These are phyloP conservation scores for Chrysina gloriosa DNA, from an alignment of 2,888 invertebrate genomes.

Conservation along the genomic window DNA sequence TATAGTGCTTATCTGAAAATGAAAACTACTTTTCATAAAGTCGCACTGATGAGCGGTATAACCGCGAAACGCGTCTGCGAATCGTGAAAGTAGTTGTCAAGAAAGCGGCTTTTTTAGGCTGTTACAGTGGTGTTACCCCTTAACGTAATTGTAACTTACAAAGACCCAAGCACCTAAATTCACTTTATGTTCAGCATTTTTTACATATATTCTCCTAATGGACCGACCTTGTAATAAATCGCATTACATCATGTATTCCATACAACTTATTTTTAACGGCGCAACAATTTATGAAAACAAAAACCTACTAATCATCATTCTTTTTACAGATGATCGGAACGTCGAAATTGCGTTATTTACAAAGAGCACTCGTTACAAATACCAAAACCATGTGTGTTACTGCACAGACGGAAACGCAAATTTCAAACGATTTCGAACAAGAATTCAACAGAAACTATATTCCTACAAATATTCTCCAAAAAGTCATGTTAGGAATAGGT, in stretches of 20 bases:
- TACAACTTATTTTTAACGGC: not conserved
- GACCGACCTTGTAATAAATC: slow-evolving; percentile 1
- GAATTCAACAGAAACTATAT: slow-evolving; percentile 76
- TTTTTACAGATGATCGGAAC: slow-evolving; percentile 11
- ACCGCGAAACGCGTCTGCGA: too few relatives aligned
- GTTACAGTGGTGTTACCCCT: too few relatives aligned
- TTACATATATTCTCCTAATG: too few relatives aligned
- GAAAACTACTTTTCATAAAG: too few relatives aligned
- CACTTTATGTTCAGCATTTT: too few relatives aligned
- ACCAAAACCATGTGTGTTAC: not conserved
- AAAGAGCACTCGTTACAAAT: not conserved
- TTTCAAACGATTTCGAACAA: slow-evolving; percentile 66
- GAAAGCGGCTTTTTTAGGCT: too few relatives aligned
- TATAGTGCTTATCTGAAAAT: too few relatives aligned
- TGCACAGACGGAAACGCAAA: slow-evolving; percentile 19
- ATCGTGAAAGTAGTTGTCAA: too few relatives aligned
- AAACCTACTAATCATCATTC: not conserved
- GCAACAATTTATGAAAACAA: not conserved
- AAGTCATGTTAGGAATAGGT: slow-evolving; percentile 81
- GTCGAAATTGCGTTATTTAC: not conserved
- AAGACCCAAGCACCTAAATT: too few relatives aligned
- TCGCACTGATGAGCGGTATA: too few relatives aligned
- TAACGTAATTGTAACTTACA: too few relatives aligned
- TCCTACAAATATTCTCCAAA: slow-evolving; percentile 78
- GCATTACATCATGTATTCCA: not conserved